Percentiles rank a stretch among this genome's conserved stretches.
These are phyloP conservation scores for Coracias cyanogaster DNA, from an alignment of 2,797 vertebrate species.

Conservation along the genomic window DNA sequence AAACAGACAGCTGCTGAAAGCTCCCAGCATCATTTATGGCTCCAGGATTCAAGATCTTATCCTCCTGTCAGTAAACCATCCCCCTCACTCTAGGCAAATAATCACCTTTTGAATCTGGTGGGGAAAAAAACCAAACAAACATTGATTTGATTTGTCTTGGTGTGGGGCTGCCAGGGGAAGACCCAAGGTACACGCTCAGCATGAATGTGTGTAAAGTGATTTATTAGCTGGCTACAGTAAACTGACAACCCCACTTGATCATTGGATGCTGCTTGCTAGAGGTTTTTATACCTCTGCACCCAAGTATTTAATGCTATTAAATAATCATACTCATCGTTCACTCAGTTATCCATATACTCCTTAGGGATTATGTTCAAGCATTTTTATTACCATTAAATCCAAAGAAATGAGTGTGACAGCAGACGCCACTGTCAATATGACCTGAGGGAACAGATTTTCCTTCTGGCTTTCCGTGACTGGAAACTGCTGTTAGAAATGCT, in stretches of 20 bases:
- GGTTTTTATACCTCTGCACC: neutral
- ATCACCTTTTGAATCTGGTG: neutral
- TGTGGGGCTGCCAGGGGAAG: neutral
- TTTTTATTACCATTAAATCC: conserved; percentile 15
- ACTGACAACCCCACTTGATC: neutral
- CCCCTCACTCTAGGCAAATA: neutral
- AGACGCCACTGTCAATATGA: neutral
- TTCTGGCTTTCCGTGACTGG: conserved; percentile 1
- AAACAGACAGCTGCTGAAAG: conserved; percentile 29
- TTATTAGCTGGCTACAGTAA: neutral
- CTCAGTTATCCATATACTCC: neutral
- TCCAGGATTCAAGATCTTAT: neutral
- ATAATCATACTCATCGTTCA: neutral
- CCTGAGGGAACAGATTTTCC: neutral
- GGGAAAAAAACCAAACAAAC: neutral
- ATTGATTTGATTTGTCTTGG: neutral
- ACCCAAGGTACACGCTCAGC: neutral
- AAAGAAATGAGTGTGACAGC: neutral
- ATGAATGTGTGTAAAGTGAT: neutral
- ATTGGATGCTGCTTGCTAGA: neutral
- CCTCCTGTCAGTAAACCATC: neutral
- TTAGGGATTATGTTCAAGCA: neutral
- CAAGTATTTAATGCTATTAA: conserved; percentile 7
- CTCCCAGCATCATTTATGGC: neutral
- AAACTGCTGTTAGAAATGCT: neutral